A percentile compares a stretch with the other conserved stretches of the same genome.
These are phyloP conservation scores for Acipenser transmontanus DNA, from an alignment of 2,797 vertebrate genomes.

Conservation along the genomic window DNA sequence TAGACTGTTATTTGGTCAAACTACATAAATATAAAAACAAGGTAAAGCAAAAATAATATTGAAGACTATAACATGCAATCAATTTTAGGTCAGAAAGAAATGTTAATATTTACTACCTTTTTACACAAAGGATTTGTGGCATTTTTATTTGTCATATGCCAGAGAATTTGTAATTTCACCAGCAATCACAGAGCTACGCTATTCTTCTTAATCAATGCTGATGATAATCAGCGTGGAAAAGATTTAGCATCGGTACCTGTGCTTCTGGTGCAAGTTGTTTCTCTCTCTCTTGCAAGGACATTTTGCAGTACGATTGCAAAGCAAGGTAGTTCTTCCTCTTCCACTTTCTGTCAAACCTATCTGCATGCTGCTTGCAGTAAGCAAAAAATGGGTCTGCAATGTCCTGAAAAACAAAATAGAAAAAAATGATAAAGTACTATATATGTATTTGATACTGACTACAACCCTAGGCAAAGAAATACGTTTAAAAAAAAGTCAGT, in stretches of 20 bases:
- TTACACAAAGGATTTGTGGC: too few species aligned
- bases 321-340: constrained; percentile 97
- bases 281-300: constrained; percentile 90
- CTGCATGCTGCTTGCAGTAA: constrained; percentile 97
- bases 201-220: neutral
- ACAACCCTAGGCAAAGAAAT: too few species aligned
- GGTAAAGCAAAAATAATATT: too few species aligned
- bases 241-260: constrained; percentile 64
- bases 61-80: too few species aligned
- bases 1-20: too few species aligned
- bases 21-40: too few species aligned
- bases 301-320: constrained; percentile 93
- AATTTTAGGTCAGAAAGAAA: too few species aligned
- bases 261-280: constrained; percentile 90
- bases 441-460: too few species aligned
- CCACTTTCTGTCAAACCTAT: constrained; percentile 98
- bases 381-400: constrained; percentile 98
- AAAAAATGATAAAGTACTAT: neutral
- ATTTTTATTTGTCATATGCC: too few species aligned
- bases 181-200: neutral
- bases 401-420: constrained; percentile 63
- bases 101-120: too few species aligned
- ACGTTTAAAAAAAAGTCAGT: too few species aligned
- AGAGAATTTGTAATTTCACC: constrained; percentile 8
- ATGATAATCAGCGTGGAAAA: neutral